Evolutionary conservation across 35 echinoderm and acorn worm species (phyloP).

Genomic region (Apostichopus japonicus): DNA sequence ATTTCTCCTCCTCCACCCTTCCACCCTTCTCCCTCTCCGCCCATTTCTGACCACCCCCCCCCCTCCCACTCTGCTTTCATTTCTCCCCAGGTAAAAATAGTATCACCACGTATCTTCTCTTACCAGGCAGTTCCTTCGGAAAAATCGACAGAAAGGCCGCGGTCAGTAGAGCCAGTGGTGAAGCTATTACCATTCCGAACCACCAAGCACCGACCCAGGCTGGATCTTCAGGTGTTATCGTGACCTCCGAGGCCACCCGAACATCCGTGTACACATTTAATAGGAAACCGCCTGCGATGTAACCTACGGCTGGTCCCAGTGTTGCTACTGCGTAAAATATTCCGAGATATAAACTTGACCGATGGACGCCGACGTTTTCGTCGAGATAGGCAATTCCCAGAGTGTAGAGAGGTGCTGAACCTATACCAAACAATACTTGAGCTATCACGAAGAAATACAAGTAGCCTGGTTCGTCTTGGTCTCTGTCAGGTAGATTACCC

Average conservation of each 20-base stretch:
- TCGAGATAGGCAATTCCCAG: slow-evolving; percentile 82
- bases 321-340: slow-evolving; percentile 73
- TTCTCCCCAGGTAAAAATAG: no score
- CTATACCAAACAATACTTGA: slow-evolving; percentile 76
- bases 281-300: slow-evolving; percentile 73
- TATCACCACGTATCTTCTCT: not conserved
- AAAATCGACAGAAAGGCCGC: slow-evolving; percentile 22
- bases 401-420: slow-evolving; percentile 71
- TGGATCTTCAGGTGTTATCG: slow-evolving; percentile 76
- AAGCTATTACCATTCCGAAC: slow-evolving; percentile 38
- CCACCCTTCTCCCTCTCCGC: no score
- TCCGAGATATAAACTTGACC: slow-evolving; percentile 79
- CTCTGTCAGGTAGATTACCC: not conserved
- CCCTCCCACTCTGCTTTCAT: no score
- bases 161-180: not conserved
- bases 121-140: slow-evolving; percentile 59
- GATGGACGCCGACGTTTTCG: slow-evolving; percentile 72
- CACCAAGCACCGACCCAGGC: slow-evolving; percentile 95
- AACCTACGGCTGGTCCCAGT: slow-evolving; percentile 78
- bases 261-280: slow-evolving; percentile 86
- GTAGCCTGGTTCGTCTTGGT: slow-evolving; percentile 55
- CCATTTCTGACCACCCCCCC: no score
- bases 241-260: slow-evolving; percentile 29
- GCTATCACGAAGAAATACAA: slow-evolving; percentile 80
- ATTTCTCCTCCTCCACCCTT: no score